Evolutionary conservation across 2,888 invertebrate species (phyloP).

Genomic region (Octonoba sinensis): DNA sequence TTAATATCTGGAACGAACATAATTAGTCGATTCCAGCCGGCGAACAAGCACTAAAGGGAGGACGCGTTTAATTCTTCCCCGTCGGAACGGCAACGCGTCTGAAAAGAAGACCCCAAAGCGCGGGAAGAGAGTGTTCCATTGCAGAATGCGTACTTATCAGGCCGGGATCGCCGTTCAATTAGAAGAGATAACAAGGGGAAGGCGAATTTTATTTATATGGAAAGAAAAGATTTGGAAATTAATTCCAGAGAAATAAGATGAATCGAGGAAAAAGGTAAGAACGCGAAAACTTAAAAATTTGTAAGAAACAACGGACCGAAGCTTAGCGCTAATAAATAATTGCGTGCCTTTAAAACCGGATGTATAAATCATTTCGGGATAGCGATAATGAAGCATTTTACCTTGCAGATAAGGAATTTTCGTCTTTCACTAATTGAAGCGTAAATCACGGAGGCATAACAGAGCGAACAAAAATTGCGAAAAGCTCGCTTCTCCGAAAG

Average conservation of each 20-base stretch:
- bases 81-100: too few relatives aligned
- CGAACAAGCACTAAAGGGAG: too few relatives aligned
- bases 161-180: constrained; percentile 48
- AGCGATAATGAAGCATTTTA: constrained; percentile 59
- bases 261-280: constrained; percentile 26
- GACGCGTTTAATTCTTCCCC: too few relatives aligned
- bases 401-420: constrained; percentile 55
- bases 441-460: constrained; percentile 46
- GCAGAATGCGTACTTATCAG: constrained; percentile 29
- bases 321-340: constrained; percentile 58
- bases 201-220: constrained; percentile 26
- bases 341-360: constrained; percentile 55
- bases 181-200: constrained; percentile 34
- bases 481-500: constrained; percentile 24
- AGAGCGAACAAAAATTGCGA: constrained; percentile 38
- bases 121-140: too few relatives aligned
- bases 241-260: constrained; percentile 51
- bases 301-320: constrained; percentile 27
- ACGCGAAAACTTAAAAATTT: constrained; percentile 44
- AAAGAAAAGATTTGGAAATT: constrained; percentile 39
- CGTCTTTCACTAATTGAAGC: constrained; percentile 55
- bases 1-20: too few relatives aligned
- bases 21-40: too few relatives aligned
- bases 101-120: too few relatives aligned
- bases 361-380: constrained; percentile 54